A percentile compares a stretch with the other conserved stretches of the same genome.
Conservation (phyloP, 2,888 invertebrate species). For the Sphaerophoria rueppellii region DNA sequence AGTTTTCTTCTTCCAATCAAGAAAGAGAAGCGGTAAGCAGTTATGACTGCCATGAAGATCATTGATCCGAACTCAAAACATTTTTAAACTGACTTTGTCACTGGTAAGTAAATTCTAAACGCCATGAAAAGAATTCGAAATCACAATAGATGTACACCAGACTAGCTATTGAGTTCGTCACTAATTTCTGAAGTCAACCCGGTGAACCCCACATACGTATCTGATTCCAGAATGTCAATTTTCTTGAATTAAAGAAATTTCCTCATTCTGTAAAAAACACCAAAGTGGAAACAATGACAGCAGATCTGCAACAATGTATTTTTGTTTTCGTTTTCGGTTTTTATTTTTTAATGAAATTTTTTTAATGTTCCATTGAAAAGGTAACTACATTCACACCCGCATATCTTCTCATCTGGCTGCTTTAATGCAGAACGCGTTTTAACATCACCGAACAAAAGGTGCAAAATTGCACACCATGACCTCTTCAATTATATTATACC, state of each 20-base stretch:
- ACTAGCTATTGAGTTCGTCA: too few species aligned
- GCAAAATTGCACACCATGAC: constrained; percentile 70
- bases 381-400: background rate
- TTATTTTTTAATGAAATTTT: background rate
- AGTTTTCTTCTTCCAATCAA: too few species aligned
- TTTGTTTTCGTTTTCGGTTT: background rate
- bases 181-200: too few species aligned
- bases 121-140: too few species aligned
- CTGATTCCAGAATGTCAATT: too few species aligned
- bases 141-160: too few species aligned
- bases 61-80: too few species aligned
- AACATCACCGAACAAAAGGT: constrained; percentile 54
- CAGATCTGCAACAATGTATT: background rate
- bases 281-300: constrained; percentile 15
- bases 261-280: background rate
- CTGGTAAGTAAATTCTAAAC: too few species aligned
- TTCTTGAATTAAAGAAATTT: background rate
- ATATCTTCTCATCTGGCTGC: background rate
- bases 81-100: too few species aligned
- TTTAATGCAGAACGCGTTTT: background rate
- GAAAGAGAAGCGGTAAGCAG: too few species aligned
- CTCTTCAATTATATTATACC: constrained; percentile 53
- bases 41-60: too few species aligned
- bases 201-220: too few species aligned
- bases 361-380: background rate